A percentile compares a stretch with the other conserved stretches of the same genome.
These are phyloP conservation scores for Cryptotermes secundus DNA, from an alignment of 1,140 invertebrate species.

Conservation along the genomic window DNA sequence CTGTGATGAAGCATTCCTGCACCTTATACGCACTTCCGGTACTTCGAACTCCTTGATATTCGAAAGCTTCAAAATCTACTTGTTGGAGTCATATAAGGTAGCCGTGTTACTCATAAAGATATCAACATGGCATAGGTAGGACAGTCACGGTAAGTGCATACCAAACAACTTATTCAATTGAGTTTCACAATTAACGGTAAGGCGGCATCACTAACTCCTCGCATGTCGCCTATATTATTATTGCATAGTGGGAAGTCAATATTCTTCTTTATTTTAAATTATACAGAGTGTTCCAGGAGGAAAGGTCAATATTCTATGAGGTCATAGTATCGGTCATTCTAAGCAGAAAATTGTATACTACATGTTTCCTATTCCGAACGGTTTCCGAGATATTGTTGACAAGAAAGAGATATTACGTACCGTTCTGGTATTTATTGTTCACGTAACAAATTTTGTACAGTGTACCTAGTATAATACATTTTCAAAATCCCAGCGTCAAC, in stretches of 20 bases:
- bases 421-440: no score
- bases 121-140: not conserved
- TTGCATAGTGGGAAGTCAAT: not conserved
- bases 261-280: no score
- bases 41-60: constrained; percentile 1
- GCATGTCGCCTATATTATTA: not conserved
- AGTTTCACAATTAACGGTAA: constrained; percentile 1
- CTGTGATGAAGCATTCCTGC: not conserved
- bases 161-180: not conserved
- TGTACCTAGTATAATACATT: no score
- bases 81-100: not conserved
- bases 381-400: no score
- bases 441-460: no score
- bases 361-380: no score
- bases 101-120: not conserved
- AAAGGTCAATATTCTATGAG: no score
- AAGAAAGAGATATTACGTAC: no score
- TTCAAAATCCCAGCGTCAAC: no score
- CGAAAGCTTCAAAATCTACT: not conserved
- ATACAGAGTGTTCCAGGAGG: no score
- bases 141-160: not conserved
- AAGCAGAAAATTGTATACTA: no score
- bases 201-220: not conserved
- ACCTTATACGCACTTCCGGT: not conserved
- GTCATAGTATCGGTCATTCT: no score